Percentiles rank a stretch among this genome's conserved stretches.
Evolutionary conservation across 2,113 vertebrate genomes (phyloP).

Genomic region (Esox niger): DNA sequence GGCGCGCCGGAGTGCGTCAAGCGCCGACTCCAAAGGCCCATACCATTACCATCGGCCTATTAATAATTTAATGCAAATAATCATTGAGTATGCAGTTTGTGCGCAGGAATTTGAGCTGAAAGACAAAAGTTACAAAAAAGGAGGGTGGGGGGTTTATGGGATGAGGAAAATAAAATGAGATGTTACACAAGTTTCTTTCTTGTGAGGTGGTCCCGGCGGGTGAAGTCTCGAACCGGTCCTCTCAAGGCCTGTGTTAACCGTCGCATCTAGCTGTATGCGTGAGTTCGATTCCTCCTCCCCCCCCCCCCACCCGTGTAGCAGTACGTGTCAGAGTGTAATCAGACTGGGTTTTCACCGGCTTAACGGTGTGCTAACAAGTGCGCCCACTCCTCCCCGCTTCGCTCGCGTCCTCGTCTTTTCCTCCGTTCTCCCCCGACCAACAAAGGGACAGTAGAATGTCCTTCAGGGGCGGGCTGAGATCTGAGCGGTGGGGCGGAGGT

Average conservation of each 20-base stretch:
- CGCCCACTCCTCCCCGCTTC: neutral
- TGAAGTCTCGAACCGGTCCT: conserved; percentile 62
- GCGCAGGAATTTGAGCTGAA: conserved; percentile 68
- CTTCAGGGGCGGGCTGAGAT: neutral
- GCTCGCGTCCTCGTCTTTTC: too few species aligned
- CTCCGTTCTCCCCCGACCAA: neutral
- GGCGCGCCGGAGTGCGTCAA: conserved; percentile 47
- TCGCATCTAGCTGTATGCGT: conserved; percentile 55
- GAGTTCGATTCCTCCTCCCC: conserved; percentile 50
- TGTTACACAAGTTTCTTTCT: conserved; percentile 49
- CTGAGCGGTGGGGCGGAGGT: neutral
- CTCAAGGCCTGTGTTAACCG: conserved; percentile 49
- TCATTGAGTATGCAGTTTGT: conserved; percentile 72
- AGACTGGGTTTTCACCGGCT: conserved; percentile 43
- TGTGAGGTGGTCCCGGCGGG: conserved; percentile 53
- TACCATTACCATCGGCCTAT: conserved; percentile 69
- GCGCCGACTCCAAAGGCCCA: conserved; percentile 68
- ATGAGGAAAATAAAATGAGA: conserved; percentile 70
- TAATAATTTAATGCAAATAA: conserved; percentile 77
- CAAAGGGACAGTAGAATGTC: too few species aligned
- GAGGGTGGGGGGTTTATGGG: conserved; percentile 56
- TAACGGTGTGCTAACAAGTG: neutral
- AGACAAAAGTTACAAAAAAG: conserved; percentile 70
- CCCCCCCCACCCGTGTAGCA: conserved; percentile 22
- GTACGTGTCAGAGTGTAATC: conserved; percentile 59